phyloP scores from a whole-genome alignment of 2,113 vertebrate genomes.

The Microcebus lehilahytsara region DNA sequence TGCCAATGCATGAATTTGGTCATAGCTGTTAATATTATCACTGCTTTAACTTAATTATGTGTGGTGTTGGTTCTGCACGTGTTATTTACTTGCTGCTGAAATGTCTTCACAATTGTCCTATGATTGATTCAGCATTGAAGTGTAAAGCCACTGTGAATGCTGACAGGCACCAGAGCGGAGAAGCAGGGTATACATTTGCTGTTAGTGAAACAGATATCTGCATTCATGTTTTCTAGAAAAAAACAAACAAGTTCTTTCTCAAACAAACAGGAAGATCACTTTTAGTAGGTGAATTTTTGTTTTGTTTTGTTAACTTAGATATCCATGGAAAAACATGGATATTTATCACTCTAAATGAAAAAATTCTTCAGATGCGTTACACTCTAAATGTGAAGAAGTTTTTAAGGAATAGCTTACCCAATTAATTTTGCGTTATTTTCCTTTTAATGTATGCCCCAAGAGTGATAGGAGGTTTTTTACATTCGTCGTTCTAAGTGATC shows the following conservation, averaged over 20 bases:
- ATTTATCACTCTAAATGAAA: slow-evolving; percentile 17
- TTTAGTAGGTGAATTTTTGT: background rate
- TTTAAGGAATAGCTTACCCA: background rate
- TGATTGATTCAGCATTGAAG: slow-evolving; percentile 11
- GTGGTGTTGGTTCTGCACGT: background rate
- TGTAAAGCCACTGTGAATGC: background rate
- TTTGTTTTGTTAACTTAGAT: background rate
- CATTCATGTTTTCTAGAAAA: slow-evolving; percentile 27
- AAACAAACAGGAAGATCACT: background rate
- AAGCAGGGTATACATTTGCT: background rate
- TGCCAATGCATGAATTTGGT: background rate
- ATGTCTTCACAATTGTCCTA: background rate
- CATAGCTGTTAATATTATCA: slow-evolving; percentile 26
- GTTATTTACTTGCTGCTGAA: slow-evolving; percentile 52
- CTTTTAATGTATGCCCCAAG: background rate
- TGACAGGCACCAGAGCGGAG: background rate
- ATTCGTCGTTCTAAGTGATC: background rate
- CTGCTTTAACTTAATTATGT: slow-evolving; percentile 15
- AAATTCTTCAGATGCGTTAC: background rate
- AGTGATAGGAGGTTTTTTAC: background rate
- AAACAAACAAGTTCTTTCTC: background rate
- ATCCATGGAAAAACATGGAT: background rate
- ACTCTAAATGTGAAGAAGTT: background rate
- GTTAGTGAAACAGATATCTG: background rate
- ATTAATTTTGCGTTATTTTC: slow-evolving; percentile 22